phyloP scores from a whole-genome alignment of 1,140 invertebrate genomes.

The Trypoxylus dichotomus region DNA sequence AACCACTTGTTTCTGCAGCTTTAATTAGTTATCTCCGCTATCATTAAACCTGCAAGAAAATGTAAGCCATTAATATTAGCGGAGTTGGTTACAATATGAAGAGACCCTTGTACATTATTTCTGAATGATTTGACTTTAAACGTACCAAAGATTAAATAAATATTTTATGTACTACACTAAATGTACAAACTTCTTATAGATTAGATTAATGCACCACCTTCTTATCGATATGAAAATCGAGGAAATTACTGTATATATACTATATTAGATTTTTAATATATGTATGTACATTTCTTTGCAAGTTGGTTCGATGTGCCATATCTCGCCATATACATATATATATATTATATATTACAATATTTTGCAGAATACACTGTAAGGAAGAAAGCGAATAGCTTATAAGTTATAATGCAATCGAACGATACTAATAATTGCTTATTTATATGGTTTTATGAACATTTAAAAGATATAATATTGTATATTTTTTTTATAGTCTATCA shows the following conservation, averaged over 20 bases:
- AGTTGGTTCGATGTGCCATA: conserved; percentile 1
- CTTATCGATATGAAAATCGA: background rate
- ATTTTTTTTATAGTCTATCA: background rate
- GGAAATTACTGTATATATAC: background rate
- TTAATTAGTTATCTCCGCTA: too few relatives aligned
- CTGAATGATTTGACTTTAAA: background rate
- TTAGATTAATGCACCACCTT: conserved; percentile 4
- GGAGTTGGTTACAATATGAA: too few relatives aligned
- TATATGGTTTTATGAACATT: conserved; percentile 1
- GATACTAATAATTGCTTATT: background rate
- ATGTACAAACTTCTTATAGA: conserved; percentile 1
- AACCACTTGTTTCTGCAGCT: too few relatives aligned
- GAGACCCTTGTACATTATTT: background rate
- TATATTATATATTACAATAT: background rate
- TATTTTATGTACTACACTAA: background rate
- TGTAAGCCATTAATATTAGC: too few relatives aligned
- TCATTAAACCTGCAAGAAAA: too few relatives aligned
- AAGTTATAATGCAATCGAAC: background rate
- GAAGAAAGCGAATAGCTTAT: background rate
- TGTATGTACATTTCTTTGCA: background rate
- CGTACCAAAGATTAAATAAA: conserved; percentile 21
- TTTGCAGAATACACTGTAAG: background rate
- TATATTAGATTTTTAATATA: background rate
- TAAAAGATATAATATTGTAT: background rate
- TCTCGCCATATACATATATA: background rate